A percentile compares a stretch with the other conserved stretches of the same genome.
Conservation (phyloP, 2,113 vertebrate species). For the Rhineura floridana region DNA sequence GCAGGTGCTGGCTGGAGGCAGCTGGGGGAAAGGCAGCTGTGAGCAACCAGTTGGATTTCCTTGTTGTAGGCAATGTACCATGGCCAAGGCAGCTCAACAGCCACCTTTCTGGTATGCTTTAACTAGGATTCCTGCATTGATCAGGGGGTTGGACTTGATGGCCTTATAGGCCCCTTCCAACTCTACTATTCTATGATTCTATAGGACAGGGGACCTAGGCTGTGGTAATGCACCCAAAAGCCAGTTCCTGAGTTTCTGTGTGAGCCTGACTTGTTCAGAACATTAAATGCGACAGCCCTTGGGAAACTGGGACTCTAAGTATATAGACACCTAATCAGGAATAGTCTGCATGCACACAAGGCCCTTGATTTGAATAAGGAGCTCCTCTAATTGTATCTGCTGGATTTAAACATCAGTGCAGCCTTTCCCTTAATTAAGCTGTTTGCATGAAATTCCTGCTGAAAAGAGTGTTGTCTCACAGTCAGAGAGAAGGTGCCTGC, state of each 20-base stretch:
- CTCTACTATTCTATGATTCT: too few species aligned
- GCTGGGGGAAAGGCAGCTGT: neutral
- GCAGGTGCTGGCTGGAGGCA: neutral
- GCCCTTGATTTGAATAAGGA: neutral
- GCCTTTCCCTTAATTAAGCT: neutral
- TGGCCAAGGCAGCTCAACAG: too few species aligned
- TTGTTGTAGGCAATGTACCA: neutral
- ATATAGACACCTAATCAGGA: neutral
- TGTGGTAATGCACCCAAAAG: too few species aligned
- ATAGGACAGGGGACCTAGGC: too few species aligned
- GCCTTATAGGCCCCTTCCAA: too few species aligned
- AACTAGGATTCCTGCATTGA: too few species aligned
- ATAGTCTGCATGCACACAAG: neutral
- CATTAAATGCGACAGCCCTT: neutral
- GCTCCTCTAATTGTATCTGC: neutral
- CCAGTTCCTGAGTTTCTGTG: too few species aligned
- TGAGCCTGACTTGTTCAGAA: neutral
- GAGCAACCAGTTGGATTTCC: neutral
- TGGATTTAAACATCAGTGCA: neutral
- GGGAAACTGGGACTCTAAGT: neutral
- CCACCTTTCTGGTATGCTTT: too few species aligned
- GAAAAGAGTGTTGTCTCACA: neutral
- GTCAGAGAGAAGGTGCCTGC: neutral
- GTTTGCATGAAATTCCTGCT: neutral
- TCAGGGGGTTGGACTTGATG: too few species aligned